Evolutionary conservation across 92 coral and sea anemone species (phyloP), one percentile per base, ranked within the genome.

Genomic region (Phenganax stokvisi): DNA sequence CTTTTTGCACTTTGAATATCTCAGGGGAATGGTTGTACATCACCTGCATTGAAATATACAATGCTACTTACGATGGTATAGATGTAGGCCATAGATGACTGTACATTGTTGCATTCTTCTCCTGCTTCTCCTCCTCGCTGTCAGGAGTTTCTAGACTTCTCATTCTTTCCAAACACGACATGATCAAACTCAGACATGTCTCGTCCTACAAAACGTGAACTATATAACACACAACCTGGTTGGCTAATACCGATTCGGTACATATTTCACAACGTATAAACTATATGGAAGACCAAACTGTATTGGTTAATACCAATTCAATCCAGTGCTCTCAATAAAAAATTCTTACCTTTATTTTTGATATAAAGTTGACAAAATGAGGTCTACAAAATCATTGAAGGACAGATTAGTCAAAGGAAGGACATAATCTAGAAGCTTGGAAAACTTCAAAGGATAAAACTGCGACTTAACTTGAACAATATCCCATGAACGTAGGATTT

Each of bases 51-150:
- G 53, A 0, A 70, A 30, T 9, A 8, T 52, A 12, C 62, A 28
- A 27, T 56, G 7, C 56, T 8, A 71, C 97, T 85, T 87, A 96
- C 99, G 90, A 92, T 55, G 99, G 91, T 10, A 92, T 85, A 11
- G 99, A 65, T 0, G 97, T 92, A 58, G 99, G 99, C 99, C 99
- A 96, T 12, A 96, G 84, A 83, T 96, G 92, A 64, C 86, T 84
- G 67, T 90, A 89, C 52, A 97, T 85, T 51, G 92, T 90, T 75
- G 88, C 87, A 77, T 90, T 82, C 68, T 92, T 97, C 55, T 86
- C 83, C 66, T 75, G 81, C 72, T 72, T 85, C 37, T 86, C 89
- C 11, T 88, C 80, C 15, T 88, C 91, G 54, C 90, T 96, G 73
- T 72, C 73, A 79, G 85, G 87, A 25, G 80, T 55, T 56, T 83